phyloP scores from a whole-genome alignment of 2,888 invertebrate species.

The Pseudococcus viburni region DNA sequence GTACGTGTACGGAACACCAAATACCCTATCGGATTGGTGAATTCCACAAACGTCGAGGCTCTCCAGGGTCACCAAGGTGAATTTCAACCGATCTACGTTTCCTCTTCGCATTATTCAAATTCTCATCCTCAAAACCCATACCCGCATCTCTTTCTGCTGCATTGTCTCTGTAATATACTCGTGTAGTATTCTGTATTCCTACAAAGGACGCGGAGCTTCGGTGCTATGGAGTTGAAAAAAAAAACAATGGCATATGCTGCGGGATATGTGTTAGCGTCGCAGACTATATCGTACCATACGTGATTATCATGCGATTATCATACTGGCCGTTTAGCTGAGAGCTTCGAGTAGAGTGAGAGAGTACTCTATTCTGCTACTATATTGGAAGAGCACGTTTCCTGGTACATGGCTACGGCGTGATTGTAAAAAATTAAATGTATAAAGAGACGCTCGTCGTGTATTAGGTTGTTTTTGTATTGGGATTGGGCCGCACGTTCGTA shows the following conservation, averaged over 20 bases:
- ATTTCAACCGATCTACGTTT: conserved; percentile 1
- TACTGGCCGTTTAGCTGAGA: conserved; percentile 31
- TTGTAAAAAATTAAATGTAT: background rate
- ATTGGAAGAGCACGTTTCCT: conserved; percentile 62
- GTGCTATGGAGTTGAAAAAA: conserved; percentile 6
- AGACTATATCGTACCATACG: conserved; percentile 38
- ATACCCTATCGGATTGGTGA: background rate
- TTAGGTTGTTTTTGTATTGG: background rate
- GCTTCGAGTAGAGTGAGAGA: background rate
- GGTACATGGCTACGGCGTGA: conserved; percentile 22
- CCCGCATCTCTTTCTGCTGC: background rate
- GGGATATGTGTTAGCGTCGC: conserved; percentile 64
- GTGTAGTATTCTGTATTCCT: background rate
- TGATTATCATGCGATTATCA: conserved; percentile 67
- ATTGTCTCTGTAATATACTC: background rate
- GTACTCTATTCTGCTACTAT: conserved; percentile 18
- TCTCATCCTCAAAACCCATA: background rate
- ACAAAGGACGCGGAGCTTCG: background rate
- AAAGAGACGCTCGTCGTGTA: background rate
- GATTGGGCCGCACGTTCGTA: background rate
- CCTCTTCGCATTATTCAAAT: conserved; percentile 15
- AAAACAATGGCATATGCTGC: conserved; percentile 62
- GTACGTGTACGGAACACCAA: conserved; percentile 16
- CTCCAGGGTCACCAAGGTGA: background rate
- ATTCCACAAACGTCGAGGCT: background rate